A percentile compares a stretch with the other conserved stretches of the same genome.
These are phyloP conservation scores for Harmothoe impar DNA, from an alignment of 2,888 invertebrate species.

Conservation along the genomic window DNA sequence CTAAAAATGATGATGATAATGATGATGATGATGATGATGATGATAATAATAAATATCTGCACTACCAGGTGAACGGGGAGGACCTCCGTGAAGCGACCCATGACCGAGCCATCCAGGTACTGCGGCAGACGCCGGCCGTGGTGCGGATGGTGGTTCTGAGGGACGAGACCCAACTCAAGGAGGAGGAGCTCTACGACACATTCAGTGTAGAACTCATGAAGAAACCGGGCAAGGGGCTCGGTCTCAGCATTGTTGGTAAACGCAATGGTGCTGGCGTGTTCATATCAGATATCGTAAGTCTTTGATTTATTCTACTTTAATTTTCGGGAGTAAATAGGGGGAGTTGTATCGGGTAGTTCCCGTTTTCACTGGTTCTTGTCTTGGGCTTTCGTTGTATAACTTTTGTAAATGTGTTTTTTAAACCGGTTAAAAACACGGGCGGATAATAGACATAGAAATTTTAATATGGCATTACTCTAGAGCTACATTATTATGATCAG, in stretches of 20 bases:
- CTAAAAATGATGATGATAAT: too few species aligned
- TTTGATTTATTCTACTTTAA: too few species aligned
- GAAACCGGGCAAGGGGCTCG: conserved; percentile 91
- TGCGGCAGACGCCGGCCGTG: conserved; percentile 92
- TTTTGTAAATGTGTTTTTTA: too few species aligned
- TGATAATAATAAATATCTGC: too few species aligned
- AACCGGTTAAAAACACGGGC: too few species aligned
- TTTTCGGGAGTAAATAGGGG: too few species aligned
- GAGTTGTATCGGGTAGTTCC: not conserved
- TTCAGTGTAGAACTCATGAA: conserved; percentile 90
- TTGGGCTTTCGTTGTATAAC: too few species aligned
- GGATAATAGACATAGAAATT: too few species aligned
- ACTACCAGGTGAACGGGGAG: conserved; percentile 88
- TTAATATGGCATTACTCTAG: too few species aligned
- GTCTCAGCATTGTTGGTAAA: conserved; percentile 91
- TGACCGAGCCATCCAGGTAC: conserved; percentile 89
- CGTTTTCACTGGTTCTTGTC: too few species aligned
- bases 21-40: too few species aligned
- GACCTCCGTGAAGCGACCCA: conserved; percentile 92
- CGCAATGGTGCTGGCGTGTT: conserved; percentile 91
- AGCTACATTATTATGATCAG: too few species aligned
- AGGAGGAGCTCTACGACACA: conserved; percentile 88
- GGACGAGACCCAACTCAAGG: conserved; percentile 83
- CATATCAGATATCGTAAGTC: conserved; percentile 94
- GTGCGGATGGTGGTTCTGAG: conserved; percentile 92